A percentile compares a stretch with the other conserved stretches of the same genome.
These are phyloP conservation scores for Dendropsophus ebraccatus DNA, from an alignment of 2,113 vertebrate species.

Conservation along the genomic window DNA sequence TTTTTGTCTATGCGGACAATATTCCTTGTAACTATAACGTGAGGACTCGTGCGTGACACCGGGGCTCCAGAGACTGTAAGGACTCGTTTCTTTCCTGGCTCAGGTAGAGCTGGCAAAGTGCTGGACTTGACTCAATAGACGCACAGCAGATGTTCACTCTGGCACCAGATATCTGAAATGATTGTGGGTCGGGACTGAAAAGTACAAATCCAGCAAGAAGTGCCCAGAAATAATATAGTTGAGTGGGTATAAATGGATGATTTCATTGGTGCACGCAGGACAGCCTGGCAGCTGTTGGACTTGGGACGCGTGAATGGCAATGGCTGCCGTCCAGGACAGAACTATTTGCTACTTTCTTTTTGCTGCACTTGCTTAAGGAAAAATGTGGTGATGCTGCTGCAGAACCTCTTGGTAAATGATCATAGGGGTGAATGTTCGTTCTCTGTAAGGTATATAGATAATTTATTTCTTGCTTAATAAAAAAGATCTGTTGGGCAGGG, in stretches of 20 bases:
- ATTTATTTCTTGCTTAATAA: no score
- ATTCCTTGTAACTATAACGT: conserved; percentile 27
- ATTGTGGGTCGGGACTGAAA: conserved; percentile 20
- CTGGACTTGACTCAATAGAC: conserved; percentile 43
- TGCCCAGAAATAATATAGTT: conserved; percentile 44
- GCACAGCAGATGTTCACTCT: conserved; percentile 52
- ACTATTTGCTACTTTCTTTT: conserved; percentile 1
- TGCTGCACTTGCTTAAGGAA: not conserved
- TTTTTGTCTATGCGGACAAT: conserved; percentile 25
- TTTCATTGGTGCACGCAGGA: conserved; percentile 36
- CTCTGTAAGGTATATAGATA: no score
- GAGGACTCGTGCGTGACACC: conserved; percentile 44
- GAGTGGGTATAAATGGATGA: conserved; percentile 41
- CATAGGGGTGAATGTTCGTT: not conserved
- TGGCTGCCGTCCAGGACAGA: not conserved
- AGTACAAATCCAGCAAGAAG: conserved; percentile 37
- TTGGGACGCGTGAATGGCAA: conserved; percentile 1
- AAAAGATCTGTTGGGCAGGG: no score
- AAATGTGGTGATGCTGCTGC: not conserved
- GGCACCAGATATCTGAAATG: conserved; percentile 24
- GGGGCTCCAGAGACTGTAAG: conserved; percentile 22
- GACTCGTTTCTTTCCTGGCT: conserved; percentile 7
- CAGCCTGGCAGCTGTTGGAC: conserved; percentile 26
- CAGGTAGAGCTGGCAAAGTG: conserved; percentile 46
- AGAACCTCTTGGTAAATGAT: conserved; percentile 1